phyloP scores from a whole-genome alignment of 2,113 vertebrate species.

The Polyodon spathula region DNA sequence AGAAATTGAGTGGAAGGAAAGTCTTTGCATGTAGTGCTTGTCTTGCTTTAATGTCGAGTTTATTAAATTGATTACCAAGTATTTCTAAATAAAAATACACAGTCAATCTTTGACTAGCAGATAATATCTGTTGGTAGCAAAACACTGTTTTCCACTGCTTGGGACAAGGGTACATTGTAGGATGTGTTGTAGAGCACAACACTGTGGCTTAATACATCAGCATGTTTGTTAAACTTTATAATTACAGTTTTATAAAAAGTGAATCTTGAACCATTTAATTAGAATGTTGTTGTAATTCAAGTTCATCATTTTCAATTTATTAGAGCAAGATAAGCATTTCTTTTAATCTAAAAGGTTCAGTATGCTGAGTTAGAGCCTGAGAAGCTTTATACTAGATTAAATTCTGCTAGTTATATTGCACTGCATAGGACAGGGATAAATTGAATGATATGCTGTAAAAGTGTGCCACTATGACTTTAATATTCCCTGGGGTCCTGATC shows the following conservation, averaged over 20 bases:
- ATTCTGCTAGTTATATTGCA: not conserved
- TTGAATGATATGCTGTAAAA: not conserved
- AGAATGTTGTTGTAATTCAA: not conserved
- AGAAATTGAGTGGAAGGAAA: too few relatives aligned
- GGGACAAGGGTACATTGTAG: too few relatives aligned
- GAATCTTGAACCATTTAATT: not conserved
- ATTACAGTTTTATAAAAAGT: not conserved
- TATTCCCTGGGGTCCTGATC: not conserved
- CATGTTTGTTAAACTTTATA: not conserved
- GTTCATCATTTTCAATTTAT: constrained; percentile 19
- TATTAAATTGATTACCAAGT: too few relatives aligned
- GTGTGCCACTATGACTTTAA: not conserved
- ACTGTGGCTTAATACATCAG: not conserved
- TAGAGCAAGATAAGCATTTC: constrained; percentile 8
- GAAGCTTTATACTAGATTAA: not conserved
- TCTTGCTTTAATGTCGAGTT: too few relatives aligned
- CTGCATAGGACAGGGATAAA: not conserved
- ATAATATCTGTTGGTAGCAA: too few relatives aligned
- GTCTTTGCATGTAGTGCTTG: too few relatives aligned
- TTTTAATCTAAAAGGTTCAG: constrained; percentile 1
- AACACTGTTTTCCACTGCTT: too few relatives aligned
- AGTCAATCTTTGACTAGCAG: too few relatives aligned
- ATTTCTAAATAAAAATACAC: too few relatives aligned
- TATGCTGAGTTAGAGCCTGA: not conserved
- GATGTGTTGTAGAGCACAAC: too few relatives aligned